Evolutionary conservation across 2,797 vertebrate genomes (phyloP).

Genomic region (Anabas testudineus): DNA sequence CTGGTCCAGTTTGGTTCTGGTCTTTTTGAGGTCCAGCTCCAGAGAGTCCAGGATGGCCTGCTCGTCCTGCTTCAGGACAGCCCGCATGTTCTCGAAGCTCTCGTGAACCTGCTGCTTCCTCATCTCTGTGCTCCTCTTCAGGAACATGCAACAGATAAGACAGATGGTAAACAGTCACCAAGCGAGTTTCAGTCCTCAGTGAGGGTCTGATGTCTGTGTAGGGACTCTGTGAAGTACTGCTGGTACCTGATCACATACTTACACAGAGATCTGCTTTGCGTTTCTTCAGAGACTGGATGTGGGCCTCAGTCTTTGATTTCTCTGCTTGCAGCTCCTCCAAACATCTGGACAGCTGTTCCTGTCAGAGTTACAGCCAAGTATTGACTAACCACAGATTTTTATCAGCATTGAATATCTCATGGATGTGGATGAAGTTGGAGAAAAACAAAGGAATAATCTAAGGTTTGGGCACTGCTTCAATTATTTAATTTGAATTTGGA

Average conservation of each 20-base stretch:
- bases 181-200: background rate
- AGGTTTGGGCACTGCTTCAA: no score
- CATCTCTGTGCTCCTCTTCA: slow-evolving; percentile 73
- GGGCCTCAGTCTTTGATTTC: slow-evolving; percentile 70
- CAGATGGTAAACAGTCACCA: background rate
- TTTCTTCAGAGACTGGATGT: slow-evolving; percentile 84
- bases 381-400: background rate
- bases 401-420: background rate
- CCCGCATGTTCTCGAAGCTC: slow-evolving; percentile 72
- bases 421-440: no score
- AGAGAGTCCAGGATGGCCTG: slow-evolving; percentile 69
- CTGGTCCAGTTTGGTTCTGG: slow-evolving; percentile 72
- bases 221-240: background rate
- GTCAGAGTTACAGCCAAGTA: background rate
- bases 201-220: no score
- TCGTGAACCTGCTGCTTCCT: slow-evolving; percentile 81
- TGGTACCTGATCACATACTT: slow-evolving; percentile 42
- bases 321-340: slow-evolving; percentile 78
- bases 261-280: slow-evolving; percentile 77
- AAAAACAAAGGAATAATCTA: no score
- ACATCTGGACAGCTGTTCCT: slow-evolving; percentile 73
- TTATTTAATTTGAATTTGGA: no score
- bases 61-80: slow-evolving; percentile 75
- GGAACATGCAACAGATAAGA: background rate
- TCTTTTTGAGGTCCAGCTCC: slow-evolving; percentile 77